Evolutionary conservation across 1,140 invertebrate genomes (phyloP), one percentile per base, ranked within the genome.

Genomic region (Neotoxoptera formosana): DNA sequence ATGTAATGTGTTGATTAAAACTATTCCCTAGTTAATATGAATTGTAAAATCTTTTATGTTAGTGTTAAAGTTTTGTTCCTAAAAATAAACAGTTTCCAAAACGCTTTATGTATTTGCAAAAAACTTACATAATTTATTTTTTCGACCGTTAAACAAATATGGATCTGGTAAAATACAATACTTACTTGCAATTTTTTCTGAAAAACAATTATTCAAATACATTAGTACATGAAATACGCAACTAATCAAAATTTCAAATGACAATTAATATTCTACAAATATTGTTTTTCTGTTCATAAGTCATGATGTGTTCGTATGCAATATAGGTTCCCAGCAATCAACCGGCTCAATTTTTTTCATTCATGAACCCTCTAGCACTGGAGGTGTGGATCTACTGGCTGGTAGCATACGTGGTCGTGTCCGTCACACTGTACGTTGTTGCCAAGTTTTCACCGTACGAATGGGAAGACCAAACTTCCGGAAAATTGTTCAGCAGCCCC

Each of bases 301-400:
- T n/a, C n/a, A 76, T 17, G 1, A n/a, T n/a, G n/a, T 76, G 9
- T 48, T 51, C 9, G 2, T 88, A 7, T 48, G 20, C 4, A 41
- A 83, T 83, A 96, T 83, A 96, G 96, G 96, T 97, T 87, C 97
- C 97, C 9, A 96, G 96, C 48, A 96, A 96, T 94, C 97, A 97
- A 93, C 96, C 97, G 86, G 97, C 97, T 0, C 96, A 97, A 34
- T 95, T 98, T 3, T 98, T 98, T 95, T 98, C 98, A 8, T 99
- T 99, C 95, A 97, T 99, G 95, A 97, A 98, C 94, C 98, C 98
- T 0, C 96, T 98, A 93, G 98, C 98, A 3, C 96, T 97, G 90
- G 97, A 98, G 94, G 98, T 98, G 93, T 98, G 97, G 97, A 95
- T 98, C 45, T 98, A 97, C 95, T 97, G 97, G 89, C 95, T 98